Base-by-base conservation (phyloP, 2,797 vertebrate genomes). In the Brachyalestes nurse region DNA sequence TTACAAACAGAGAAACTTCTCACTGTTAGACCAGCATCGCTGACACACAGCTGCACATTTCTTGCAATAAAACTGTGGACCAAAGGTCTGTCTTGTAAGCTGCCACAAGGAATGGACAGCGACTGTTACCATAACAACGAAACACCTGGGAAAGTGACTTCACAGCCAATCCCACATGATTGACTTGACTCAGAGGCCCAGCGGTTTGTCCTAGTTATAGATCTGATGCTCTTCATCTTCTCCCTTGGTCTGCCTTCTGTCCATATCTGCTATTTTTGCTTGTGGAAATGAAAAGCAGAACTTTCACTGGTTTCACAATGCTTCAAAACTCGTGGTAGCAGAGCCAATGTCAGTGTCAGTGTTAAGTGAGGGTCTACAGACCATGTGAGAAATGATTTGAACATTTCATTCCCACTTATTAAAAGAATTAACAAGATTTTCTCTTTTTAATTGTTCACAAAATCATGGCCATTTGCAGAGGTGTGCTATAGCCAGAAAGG, bases 91-190 rank as follows among this genome's bases (percentile, higher is more conserved):
- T 74, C 70, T 55, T 53, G 53, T 42, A 74, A 49, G 70, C 42
- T 38, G 55, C 12, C 21, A 23, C 16, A 53, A 67, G 75, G 64
- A 61, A 61, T 78, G 70, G 80, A 57, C 61, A 47, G 53, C n/a
- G 13, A 51, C 62, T 47, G 80, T 82, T 82, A 70, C 81, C 42
- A 82, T 82, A 67, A 82, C 81, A 78, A 74, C 81, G 62, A 77
- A 67, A 78, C 45, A 78, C 62, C 76, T 82, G 45, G 21, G 49
- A 72, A 38, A 60, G 51, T 62, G 42, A 61, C 62, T 74, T 78
- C n/a, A 51, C 67, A 78, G 14, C 49, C 25, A 64, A 28, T 28
- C 55, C 45, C 51, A 49, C 23, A 23, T 78, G 70, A 82, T 61
- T 74, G 75, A 78, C 75, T 51, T 62, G 40, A 51, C 66, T 65